These are phyloP conservation scores for Sminthurinus signatus DNA, from an alignment of 1,140 invertebrate genomes.

Conservation along the genomic window DNA sequence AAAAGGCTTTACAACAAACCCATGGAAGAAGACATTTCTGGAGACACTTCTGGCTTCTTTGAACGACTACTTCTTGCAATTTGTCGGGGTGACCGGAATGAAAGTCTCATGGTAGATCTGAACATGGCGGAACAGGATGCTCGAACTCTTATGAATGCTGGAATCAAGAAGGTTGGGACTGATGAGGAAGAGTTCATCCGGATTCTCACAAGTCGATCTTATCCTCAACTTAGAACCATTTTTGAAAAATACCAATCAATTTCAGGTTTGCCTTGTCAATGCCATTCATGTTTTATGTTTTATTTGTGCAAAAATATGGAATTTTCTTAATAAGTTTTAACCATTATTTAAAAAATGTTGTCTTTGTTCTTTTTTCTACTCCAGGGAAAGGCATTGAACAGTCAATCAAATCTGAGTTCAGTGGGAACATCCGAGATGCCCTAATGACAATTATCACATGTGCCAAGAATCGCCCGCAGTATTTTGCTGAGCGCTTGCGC, in stretches of 20 bases:
- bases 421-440: slow-evolving; percentile 74
- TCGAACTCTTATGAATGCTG: slow-evolving; percentile 52
- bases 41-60: slow-evolving; percentile 90
- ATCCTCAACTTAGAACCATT: slow-evolving; percentile 69
- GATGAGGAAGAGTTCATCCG: slow-evolving; percentile 79
- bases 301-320: too few relatives aligned
- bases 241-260: too few relatives aligned
- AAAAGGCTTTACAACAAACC: slow-evolving; percentile 70
- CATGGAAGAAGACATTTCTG: slow-evolving; percentile 80
- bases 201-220: slow-evolving; percentile 69
- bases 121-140: slow-evolving; percentile 61
- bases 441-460: slow-evolving; percentile 81
- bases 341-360: too few relatives aligned
- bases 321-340: too few relatives aligned
- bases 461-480: slow-evolving; percentile 82
- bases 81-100: slow-evolving; percentile 63
- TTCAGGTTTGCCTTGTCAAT: too few relatives aligned
- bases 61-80: slow-evolving; percentile 79
- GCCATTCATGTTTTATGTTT: too few relatives aligned
- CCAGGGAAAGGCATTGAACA: slow-evolving; percentile 73
- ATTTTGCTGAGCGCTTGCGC: slow-evolving; percentile 85
- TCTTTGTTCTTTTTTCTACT: too few relatives aligned
- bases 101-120: slow-evolving; percentile 60
- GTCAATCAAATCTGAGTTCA: slow-evolving; percentile 81
- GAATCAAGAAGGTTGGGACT: slow-evolving; percentile 77